A percentile compares a stretch with the other conserved stretches of the same genome.
These are phyloP conservation scores for Blera fallax DNA, from an alignment of 2,888 invertebrate genomes.

Conservation along the genomic window DNA sequence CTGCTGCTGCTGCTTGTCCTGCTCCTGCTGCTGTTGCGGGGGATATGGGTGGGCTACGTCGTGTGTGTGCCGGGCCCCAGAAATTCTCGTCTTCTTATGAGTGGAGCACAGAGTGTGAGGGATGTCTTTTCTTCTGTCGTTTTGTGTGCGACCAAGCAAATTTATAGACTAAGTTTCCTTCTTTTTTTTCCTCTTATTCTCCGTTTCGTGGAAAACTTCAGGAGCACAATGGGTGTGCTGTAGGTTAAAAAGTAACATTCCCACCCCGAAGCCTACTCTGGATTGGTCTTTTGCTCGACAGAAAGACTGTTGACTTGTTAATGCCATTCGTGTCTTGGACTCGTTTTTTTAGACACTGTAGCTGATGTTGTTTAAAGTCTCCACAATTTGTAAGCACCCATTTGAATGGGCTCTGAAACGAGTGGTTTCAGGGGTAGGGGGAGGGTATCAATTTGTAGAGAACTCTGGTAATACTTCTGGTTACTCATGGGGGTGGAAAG, in stretches of 20 bases:
- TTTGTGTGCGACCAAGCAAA: constrained; percentile 3
- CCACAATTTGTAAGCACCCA: constrained; percentile 10
- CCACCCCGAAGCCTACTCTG: background rate
- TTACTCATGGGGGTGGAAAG: background rate
- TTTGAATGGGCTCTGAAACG: background rate
- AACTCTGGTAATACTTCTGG: background rate
- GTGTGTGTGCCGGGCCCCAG: background rate
- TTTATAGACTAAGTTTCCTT: constrained; percentile 48
- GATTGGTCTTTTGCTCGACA: constrained; percentile 38
- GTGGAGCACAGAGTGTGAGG: constrained; percentile 14
- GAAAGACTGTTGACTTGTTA: constrained; percentile 50
- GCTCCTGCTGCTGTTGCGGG: too few relatives aligned
- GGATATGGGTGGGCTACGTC: background rate
- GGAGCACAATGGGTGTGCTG: constrained; percentile 6
- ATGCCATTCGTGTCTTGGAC: constrained; percentile 41
- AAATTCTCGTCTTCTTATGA: constrained; percentile 35
- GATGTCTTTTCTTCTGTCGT: constrained; percentile 6
- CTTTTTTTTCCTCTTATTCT: constrained; percentile 2
- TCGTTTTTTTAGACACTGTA: background rate
- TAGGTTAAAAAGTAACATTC: constrained; percentile 27
- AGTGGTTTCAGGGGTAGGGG: background rate
- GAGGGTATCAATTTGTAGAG: background rate
- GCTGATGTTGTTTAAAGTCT: constrained; percentile 20
- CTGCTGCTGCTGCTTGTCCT: background rate
- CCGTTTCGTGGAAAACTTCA: constrained; percentile 9